A percentile compares a stretch with the other conserved stretches of the same genome.
Conservation (phyloP, 2,113 vertebrate genomes). For the Gymnorhina tibicen region DNA sequence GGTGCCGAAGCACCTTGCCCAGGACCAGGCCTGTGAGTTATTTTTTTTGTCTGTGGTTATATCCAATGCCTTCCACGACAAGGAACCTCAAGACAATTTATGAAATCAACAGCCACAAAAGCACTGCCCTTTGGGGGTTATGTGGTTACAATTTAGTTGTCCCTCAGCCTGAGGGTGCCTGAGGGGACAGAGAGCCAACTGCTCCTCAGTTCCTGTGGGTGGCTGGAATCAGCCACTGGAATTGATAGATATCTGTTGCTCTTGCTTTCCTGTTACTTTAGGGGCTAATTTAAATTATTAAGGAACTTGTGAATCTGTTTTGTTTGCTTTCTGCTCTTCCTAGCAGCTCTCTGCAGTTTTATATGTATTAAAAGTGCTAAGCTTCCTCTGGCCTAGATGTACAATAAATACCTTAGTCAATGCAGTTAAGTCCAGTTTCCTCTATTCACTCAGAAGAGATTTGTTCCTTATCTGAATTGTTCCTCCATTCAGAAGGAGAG, state of each 20-base stretch:
- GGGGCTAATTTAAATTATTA: neutral
- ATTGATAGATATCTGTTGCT: conserved; percentile 3
- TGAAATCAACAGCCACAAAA: neutral
- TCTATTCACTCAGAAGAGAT: conserved; percentile 23
- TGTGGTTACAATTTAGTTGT: neutral
- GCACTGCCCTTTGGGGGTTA: neutral
- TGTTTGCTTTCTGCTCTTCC: conserved; percentile 4
- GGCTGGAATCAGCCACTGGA: neutral
- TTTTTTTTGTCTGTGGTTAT: neutral
- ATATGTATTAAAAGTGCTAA: neutral
- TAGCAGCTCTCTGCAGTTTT: neutral
- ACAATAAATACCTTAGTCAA: conserved; percentile 35
- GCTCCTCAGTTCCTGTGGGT: neutral
- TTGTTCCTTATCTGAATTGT: conserved; percentile 42
- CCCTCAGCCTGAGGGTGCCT: neutral
- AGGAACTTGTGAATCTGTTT: neutral
- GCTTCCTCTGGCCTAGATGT: conserved; percentile 28
- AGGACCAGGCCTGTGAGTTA: neutral
- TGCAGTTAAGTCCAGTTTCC: conserved; percentile 6
- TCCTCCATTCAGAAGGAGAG: conserved; percentile 21
- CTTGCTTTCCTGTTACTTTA: neutral
- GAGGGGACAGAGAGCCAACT: neutral
- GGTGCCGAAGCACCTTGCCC: neutral
- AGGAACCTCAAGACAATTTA: neutral
- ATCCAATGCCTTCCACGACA: neutral